phyloP scores from a whole-genome alignment of 2,113 vertebrate species.

The Morone chrysops region DNA sequence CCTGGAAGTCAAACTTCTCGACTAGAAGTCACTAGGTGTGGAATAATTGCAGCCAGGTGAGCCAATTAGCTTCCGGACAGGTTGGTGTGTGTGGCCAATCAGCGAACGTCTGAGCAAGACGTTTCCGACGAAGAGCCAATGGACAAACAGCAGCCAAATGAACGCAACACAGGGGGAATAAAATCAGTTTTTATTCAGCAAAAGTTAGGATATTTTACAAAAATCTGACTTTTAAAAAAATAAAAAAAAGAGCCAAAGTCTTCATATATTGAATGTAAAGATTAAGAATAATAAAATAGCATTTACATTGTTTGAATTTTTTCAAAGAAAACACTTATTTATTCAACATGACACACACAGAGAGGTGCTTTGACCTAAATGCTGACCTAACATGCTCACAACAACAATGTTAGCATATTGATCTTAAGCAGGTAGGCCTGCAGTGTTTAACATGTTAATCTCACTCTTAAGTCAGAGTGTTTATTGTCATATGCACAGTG shows the following conservation, averaged over 20 bases:
- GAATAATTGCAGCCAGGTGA: slow-evolving; percentile 30
- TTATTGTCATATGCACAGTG: too few species aligned
- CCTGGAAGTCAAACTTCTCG: slow-evolving; percentile 1
- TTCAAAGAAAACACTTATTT: too few species aligned
- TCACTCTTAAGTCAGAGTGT: too few species aligned
- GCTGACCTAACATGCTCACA: not conserved
- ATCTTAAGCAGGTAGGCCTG: too few species aligned
- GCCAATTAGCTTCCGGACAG: slow-evolving; percentile 17
- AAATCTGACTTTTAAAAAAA: too few species aligned
- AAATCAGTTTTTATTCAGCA: not conserved
- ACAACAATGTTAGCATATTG: not conserved
- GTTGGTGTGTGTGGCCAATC: slow-evolving; percentile 53
- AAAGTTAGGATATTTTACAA: too few species aligned
- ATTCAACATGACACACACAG: too few species aligned
- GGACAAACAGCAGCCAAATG: not conserved
- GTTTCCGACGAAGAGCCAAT: slow-evolving; percentile 27
- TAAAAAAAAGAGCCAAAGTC: not conserved
- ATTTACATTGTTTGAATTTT: not conserved
- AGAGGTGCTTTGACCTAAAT: too few species aligned
- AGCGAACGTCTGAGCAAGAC: not conserved
- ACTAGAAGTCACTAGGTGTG: slow-evolving; percentile 28
- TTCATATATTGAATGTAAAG: too few species aligned
- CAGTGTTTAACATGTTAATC: too few species aligned
- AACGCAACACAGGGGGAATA: too few species aligned
- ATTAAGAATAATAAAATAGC: not conserved